Conservation (phyloP, 2,113 vertebrate genomes). For the Oryzias woworae region DNA sequence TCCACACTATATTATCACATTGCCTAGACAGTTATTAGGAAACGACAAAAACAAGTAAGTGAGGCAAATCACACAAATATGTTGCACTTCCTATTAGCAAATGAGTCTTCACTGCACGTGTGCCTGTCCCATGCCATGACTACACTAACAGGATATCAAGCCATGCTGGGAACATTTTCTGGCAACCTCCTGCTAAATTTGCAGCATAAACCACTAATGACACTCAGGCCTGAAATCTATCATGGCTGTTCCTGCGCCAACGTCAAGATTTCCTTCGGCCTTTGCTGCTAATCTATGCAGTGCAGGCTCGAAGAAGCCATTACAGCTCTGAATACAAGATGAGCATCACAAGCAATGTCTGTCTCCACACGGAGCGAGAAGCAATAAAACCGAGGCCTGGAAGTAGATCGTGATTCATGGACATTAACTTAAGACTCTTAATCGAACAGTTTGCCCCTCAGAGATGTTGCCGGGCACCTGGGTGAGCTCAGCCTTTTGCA, state of each 20-base stretch:
- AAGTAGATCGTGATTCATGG: slow-evolving; percentile 73
- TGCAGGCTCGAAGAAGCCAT: slow-evolving; percentile 73
- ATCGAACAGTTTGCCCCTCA: slow-evolving; percentile 66
- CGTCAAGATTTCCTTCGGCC: slow-evolving; percentile 68
- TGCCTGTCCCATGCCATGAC: slow-evolving; percentile 46
- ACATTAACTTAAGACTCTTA: slow-evolving; percentile 66
- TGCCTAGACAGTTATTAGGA: slow-evolving; percentile 9
- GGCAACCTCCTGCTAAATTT: slow-evolving; percentile 67
- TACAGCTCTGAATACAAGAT: slow-evolving; percentile 72
- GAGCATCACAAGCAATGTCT: slow-evolving; percentile 69
- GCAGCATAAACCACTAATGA: slow-evolving; percentile 75
- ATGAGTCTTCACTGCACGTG: slow-evolving; percentile 57
- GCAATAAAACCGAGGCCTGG: slow-evolving; percentile 67
- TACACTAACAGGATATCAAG: slow-evolving; percentile 64
- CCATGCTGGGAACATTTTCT: slow-evolving; percentile 72
- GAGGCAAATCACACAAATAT: slow-evolving; percentile 29
- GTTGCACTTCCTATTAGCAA: slow-evolving; percentile 57
- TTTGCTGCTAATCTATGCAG: slow-evolving; percentile 74
- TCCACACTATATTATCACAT: slow-evolving; percentile 19
- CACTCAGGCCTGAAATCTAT: slow-evolving; percentile 70
- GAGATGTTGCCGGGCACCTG: slow-evolving; percentile 61
- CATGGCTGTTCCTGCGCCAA: slow-evolving; percentile 68
- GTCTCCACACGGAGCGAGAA: slow-evolving; percentile 56
- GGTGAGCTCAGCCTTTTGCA: slow-evolving; percentile 38
- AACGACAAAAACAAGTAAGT: slow-evolving; percentile 20